Evolutionary conservation across 2,888 invertebrate species (phyloP), one percentile per base, ranked within the genome.

Genomic region (Megalurothrips usitatus): DNA sequence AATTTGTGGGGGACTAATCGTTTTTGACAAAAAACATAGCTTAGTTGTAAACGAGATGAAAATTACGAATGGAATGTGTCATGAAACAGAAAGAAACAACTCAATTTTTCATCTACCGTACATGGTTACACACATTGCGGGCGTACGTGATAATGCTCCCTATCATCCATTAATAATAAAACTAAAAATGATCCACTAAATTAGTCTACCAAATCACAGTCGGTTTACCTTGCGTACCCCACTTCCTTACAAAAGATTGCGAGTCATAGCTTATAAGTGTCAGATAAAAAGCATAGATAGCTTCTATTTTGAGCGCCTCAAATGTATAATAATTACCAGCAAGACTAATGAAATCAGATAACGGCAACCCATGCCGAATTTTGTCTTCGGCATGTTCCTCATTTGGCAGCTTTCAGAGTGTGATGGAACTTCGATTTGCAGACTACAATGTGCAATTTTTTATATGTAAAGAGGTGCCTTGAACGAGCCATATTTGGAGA

Each of bases 161-260:
- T 58, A 19, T 58, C 26, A 75, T 75, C 26, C 68, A 75, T 75
- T 75, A 75, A 75, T 23, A 68, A 75, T 75, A 75, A 75, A 75
- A 75, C 68, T 75, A 75, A 75, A 75, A 75, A 75, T 75, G 68
- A 75, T 58, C 26, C 68, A 75, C 68, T 75, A 75, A 11, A 75
- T 75, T 75, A 75, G 68, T 75, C 68, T 75, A 75, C 68, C 68
- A 75, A 75, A 75, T 75, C 68, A 75, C 68, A 75, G 68, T 75
- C 68, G 68, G 68, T 75, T 75, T 75, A 75, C 68, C 68, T 75
- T 75, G 68, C 68, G 68, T 75, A 75, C 68, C 68, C 68, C 68
- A 75, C 68, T 75, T 75, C 68, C 68, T 26, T 75, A 75, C 68
- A 75, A 75, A 75, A 75, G 68, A 75, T 75, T 75, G 68, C 68